phyloP scores from a whole-genome alignment of 1,140 invertebrate genomes.

The Drosophila carrolli region DNA sequence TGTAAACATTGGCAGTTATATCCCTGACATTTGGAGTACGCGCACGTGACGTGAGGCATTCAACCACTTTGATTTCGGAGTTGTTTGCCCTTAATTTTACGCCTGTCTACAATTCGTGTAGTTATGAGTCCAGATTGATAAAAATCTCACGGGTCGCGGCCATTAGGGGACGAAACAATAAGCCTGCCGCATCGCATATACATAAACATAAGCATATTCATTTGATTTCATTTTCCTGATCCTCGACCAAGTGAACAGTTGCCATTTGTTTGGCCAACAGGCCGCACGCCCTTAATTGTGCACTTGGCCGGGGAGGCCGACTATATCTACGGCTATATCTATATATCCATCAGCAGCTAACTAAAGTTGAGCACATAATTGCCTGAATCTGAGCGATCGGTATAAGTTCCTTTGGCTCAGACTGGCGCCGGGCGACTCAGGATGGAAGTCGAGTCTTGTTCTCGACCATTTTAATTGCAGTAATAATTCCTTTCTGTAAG shows the following conservation, averaged over 20 bases:
- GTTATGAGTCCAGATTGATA: conserved; percentile 60
- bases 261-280: conserved; percentile 64
- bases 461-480: conserved; percentile 40
- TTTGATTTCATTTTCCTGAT: conserved; percentile 24
- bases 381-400: conserved; percentile 25
- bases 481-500: conserved; percentile 46
- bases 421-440: conserved; percentile 71
- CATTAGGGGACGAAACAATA: conserved; percentile 27
- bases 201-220: conserved; percentile 20
- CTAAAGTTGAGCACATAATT: conserved; percentile 70
- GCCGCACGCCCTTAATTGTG: conserved; percentile 31
- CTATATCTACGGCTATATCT: conserved; percentile 32
- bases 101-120: conserved; percentile 58
- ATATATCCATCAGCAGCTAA: conserved; percentile 56
- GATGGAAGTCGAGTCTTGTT: conserved; percentile 6
- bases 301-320: conserved; percentile 31
- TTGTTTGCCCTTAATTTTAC: conserved; percentile 75
- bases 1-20: conserved; percentile 15
- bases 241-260: conserved; percentile 56
- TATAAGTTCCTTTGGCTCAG: conserved; percentile 42
- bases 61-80: conserved; percentile 69
- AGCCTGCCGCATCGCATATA: not conserved
- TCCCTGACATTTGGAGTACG: conserved; percentile 67
- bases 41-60: conserved; percentile 69
- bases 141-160: conserved; percentile 67